phyloP scores from a whole-genome alignment of 1,140 invertebrate species.

The Lineus longissimus region DNA sequence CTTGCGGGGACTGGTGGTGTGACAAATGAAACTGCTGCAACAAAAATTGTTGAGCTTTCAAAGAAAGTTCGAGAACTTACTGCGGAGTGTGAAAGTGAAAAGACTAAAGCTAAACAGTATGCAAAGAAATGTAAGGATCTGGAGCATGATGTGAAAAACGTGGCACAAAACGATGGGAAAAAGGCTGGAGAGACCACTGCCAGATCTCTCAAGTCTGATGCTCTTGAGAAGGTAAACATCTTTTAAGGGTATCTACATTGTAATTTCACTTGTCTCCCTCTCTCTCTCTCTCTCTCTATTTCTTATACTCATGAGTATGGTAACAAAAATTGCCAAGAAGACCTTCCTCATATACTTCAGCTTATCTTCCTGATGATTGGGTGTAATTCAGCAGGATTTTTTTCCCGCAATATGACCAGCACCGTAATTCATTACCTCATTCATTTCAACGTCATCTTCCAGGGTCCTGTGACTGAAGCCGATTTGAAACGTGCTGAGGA shows the following conservation, averaged over 20 bases:
- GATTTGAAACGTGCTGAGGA: constrained; percentile 47
- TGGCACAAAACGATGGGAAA: not conserved
- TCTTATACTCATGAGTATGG: constrained; percentile 27
- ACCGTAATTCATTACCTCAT: too few relatives aligned
- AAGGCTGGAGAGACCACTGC: not conserved
- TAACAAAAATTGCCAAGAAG: too few relatives aligned
- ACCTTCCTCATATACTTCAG: too few relatives aligned
- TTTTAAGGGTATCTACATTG: too few relatives aligned
- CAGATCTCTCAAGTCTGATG: too few relatives aligned
- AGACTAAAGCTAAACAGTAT: constrained; percentile 45
- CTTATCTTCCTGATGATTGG: too few relatives aligned
- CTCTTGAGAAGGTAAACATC: too few relatives aligned
- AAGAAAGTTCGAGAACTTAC: constrained; percentile 51
- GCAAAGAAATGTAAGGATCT: constrained; percentile 46
- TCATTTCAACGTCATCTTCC: too few relatives aligned
- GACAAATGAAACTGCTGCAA: constrained; percentile 49
- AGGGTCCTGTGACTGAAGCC: constrained; percentile 16
- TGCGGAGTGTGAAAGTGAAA: constrained; percentile 48
- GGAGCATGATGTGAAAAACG: constrained; percentile 35
- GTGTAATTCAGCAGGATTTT: too few relatives aligned
- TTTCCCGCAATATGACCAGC: too few relatives aligned
- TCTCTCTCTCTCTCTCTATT: not conserved
- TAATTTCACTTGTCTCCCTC: not conserved
- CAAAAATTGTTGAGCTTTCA: constrained; percentile 53
- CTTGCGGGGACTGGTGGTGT: constrained; percentile 32